Evolutionary conservation across 2,888 invertebrate genomes (phyloP), one percentile per base, ranked within the genome.

Genomic region (Ferdinandea cuprea): DNA sequence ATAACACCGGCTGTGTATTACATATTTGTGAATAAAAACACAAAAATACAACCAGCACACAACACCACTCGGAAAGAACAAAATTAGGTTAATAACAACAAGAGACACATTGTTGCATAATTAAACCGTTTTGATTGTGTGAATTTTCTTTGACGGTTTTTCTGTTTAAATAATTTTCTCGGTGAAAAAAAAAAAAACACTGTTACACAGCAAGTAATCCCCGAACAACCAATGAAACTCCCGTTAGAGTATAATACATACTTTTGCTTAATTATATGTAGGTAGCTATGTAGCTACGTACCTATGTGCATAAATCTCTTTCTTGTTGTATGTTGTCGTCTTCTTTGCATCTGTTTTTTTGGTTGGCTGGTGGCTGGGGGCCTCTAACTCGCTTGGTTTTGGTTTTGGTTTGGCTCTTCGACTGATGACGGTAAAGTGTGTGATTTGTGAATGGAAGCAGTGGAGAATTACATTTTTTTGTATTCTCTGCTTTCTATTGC

Each of bases 11-110:
- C 71, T 71, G 59, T 42, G 30, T 52, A 40, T 37, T n/a, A 48
- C 4, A 32, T 48, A 35, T 4, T 4, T 1, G 9, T 21, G 5
- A 6, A 15, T 13, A 40, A 7, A 17, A 32, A n/a, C n/a, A n/a
- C n/a, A n/a, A n/a, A n/a, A n/a, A n/a, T n/a, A n/a, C n/a, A n/a
- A n/a, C n/a, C n/a, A n/a, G n/a, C n/a, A n/a, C n/a, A n/a, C n/a
- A 72, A 54, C 28, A n/a, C 3, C 21, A 30, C n/a, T 61, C 32
- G 30, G 40, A 56, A 40, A 56, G 54, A 54, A 73, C 54, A 46
- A 63, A 73, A 73, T 56, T 73, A 37, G 73, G 73, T 73, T 73
- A 73, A 73, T 73, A 63, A 63, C 63, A 73, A 73, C 19, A 54
- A 56, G 54, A 63, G 46, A 73, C 5, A 56, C 46, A 54, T 56